A percentile compares a stretch with the other conserved stretches of the same genome.
Conservation (phyloP, 2,113 vertebrate species). For the Equus przewalskii region DNA sequence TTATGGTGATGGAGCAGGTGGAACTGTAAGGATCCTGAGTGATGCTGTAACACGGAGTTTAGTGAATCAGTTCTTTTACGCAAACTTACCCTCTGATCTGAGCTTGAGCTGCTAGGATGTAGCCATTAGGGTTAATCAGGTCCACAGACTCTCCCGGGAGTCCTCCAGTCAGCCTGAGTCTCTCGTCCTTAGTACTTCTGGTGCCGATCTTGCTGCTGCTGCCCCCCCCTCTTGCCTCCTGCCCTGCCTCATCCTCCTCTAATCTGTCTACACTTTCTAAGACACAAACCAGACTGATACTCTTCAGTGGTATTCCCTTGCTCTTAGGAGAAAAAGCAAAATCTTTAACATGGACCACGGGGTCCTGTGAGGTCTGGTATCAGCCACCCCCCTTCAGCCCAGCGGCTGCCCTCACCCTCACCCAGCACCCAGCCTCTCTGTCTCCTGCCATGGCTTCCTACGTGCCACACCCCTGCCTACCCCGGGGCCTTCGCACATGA, state of each 20-base stretch:
- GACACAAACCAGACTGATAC: no score
- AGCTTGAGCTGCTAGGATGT: not conserved
- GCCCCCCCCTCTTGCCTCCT: not conserved
- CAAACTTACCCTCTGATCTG: not conserved
- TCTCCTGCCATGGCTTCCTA: not conserved
- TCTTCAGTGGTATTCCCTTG: not conserved
- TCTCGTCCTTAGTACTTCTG: accelerated
- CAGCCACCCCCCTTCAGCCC: not conserved
- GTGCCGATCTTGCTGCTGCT: not conserved
- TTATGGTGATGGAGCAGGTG: not conserved
- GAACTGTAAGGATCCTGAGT: not conserved
- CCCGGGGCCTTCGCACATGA: not conserved
- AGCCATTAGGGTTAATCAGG: accelerated
- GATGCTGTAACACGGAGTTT: not conserved
- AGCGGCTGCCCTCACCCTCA: not conserved
- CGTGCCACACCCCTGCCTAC: not conserved
- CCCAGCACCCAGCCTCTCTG: not conserved
- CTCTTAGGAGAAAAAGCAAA: not conserved
- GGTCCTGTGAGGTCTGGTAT: not conserved
- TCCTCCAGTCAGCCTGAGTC: not conserved
- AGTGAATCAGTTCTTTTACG: accelerated
- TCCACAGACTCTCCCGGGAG: not conserved
- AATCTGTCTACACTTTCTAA: not conserved
- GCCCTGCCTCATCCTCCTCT: not conserved
- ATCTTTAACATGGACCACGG: accelerated